Evolutionary conservation across 2,888 invertebrate species (phyloP).

Genomic region (Brachypalpus laphriformis): DNA sequence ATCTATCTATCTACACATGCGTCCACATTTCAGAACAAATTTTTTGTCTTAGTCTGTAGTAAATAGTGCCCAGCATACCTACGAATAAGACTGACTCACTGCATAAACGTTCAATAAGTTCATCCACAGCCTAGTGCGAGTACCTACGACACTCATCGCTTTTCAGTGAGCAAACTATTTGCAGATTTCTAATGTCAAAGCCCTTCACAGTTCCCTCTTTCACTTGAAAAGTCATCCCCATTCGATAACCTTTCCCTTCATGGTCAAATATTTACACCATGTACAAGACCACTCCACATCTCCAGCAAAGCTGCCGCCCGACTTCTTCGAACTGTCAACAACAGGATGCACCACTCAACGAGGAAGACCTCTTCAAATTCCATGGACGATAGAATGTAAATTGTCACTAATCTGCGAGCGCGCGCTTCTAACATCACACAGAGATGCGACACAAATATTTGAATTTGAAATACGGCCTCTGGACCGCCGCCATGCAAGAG

Average conservation of each 20-base stretch:
- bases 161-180: background rate
- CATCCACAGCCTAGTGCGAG: no score
- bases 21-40: no score
- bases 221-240: slow-evolving; percentile 33
- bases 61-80: no score
- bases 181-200: background rate
- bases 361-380: slow-evolving; percentile 72
- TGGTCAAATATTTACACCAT: slow-evolving; percentile 68
- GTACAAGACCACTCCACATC: slow-evolving; percentile 10
- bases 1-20: no score
- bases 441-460: slow-evolving; percentile 71
- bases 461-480: slow-evolving; percentile 47
- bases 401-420: slow-evolving; percentile 70
- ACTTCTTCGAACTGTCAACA: slow-evolving; percentile 66
- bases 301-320: slow-evolving; percentile 52
- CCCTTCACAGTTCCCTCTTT: background rate
- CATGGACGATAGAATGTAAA: slow-evolving; percentile 73
- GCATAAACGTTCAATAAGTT: no score
- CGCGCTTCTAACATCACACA: slow-evolving; percentile 56
- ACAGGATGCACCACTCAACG: slow-evolving; percentile 67
- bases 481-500: slow-evolving; percentile 45
- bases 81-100: no score
- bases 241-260: slow-evolving; percentile 36
- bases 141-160: background rate
- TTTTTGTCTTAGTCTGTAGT: no score